Conservation (phyloP, 2,888 invertebrate genomes). For the Teinopalpus imperialis region DNA sequence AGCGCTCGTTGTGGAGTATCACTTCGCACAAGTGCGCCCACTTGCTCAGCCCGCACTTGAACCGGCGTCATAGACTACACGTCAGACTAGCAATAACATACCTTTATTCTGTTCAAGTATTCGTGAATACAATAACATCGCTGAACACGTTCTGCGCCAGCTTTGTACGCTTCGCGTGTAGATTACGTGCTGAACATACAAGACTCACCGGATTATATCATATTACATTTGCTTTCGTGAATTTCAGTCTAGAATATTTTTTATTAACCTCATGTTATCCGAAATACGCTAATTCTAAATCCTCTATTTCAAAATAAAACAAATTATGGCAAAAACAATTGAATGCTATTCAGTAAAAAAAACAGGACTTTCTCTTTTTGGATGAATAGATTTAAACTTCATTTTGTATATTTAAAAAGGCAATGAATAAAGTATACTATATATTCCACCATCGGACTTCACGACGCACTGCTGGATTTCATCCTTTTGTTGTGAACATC, state of each 20-base stretch:
- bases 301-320: too few species aligned
- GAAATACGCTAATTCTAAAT: too few species aligned
- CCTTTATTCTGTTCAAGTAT: slow-evolving; percentile 25
- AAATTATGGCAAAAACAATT: too few species aligned
- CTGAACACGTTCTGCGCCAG: slow-evolving; percentile 24
- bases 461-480: too few species aligned
- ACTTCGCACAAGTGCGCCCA: slow-evolving; percentile 34
- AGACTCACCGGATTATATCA: slow-evolving; percentile 19
- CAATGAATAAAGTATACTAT: too few species aligned
- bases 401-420: too few species aligned
- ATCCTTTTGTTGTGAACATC: too few species aligned
- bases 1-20: slow-evolving; percentile 33
- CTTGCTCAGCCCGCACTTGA: slow-evolving; percentile 22
- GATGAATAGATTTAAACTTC: too few species aligned
- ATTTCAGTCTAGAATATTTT: slow-evolving; percentile 12
- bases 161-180: slow-evolving; percentile 20
- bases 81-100: slow-evolving; percentile 25
- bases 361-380: too few species aligned
- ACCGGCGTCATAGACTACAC: slow-evolving; percentile 26
- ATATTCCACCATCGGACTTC: too few species aligned
- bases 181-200: slow-evolving; percentile 24
- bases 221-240: slow-evolving; percentile 20
- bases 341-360: too few species aligned
- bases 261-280: too few species aligned
- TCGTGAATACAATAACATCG: slow-evolving; percentile 26